Evolutionary conservation across 2,888 invertebrate species (phyloP).

Genomic region (Pollenia labialis): DNA sequence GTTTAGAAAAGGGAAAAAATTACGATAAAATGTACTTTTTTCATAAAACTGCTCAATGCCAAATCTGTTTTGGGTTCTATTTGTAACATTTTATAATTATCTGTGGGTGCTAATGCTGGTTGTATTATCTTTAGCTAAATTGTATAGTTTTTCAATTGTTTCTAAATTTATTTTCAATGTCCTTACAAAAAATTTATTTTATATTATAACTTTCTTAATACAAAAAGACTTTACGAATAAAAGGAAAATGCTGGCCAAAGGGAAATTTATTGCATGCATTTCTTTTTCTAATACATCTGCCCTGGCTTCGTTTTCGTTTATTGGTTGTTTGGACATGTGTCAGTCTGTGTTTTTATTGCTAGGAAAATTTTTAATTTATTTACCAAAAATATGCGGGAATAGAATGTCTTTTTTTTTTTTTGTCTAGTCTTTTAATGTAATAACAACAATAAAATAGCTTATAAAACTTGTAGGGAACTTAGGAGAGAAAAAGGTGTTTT

Average conservation of each 20-base stretch:
- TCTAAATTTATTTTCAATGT: slow-evolving; percentile 57
- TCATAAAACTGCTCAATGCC: slow-evolving; percentile 7
- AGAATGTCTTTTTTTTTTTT: neutral
- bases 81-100: neutral
- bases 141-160: slow-evolving; percentile 34
- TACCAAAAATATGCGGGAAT: slow-evolving; percentile 62
- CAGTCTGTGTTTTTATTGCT: slow-evolving; percentile 59
- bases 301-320: neutral
- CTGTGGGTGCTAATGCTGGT: slow-evolving; percentile 52
- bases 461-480: neutral
- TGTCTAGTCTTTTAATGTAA: slow-evolving; percentile 8
- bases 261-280: neutral
- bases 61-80: neutral
- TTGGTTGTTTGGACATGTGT: slow-evolving; percentile 68
- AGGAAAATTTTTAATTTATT: slow-evolving; percentile 43
- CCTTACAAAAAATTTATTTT: slow-evolving; percentile 37
- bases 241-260: slow-evolving; percentile 42
- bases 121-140: slow-evolving; percentile 12
- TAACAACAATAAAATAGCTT: neutral
- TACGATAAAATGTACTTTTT: neutral
- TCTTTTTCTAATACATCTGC: slow-evolving; percentile 45
- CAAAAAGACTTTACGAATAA: neutral
- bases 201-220: slow-evolving; percentile 15
- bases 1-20: neutral
- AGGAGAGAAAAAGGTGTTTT: slow-evolving; percentile 34